A percentile compares a stretch with the other conserved stretches of the same genome.
Conservation (phyloP, 35 echinoderm and acorn worm genomes). For the Chiridota heheva region DNA sequence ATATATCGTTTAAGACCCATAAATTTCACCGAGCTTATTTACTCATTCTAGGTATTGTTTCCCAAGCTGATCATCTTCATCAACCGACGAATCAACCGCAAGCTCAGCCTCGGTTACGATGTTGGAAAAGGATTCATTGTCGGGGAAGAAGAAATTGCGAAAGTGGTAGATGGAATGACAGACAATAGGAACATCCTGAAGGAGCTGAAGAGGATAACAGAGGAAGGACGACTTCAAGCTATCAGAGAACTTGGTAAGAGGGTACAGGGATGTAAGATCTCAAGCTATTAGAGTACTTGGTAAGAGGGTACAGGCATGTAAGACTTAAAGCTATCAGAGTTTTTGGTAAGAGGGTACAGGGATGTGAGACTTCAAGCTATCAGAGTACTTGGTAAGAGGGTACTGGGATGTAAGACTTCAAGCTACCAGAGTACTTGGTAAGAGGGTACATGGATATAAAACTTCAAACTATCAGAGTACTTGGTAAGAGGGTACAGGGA, state of each 20-base stretch:
- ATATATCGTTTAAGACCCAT: too few species aligned
- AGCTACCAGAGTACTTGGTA: too few species aligned
- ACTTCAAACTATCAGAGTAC: too few species aligned
- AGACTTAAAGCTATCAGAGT: too few species aligned
- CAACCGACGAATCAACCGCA: conserved; percentile 78
- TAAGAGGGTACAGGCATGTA: too few species aligned
- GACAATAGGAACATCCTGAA: conserved; percentile 82
- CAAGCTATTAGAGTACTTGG: too few species aligned
- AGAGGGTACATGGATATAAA: too few species aligned
- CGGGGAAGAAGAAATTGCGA: conserved; percentile 84
- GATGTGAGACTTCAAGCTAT: too few species aligned
- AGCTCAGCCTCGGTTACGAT: conserved; percentile 93
- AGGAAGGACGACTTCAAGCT: conserved; percentile 60
- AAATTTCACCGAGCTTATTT: too few species aligned
- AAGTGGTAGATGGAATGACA: conserved; percentile 75
- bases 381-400: too few species aligned
- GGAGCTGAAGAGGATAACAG: conserved; percentile 69
- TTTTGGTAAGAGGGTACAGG: too few species aligned
- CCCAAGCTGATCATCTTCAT: conserved; percentile 64
- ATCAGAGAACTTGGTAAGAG: conserved; percentile 91
- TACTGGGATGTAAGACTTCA: not conserved
- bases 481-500: too few species aligned
- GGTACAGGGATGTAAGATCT: not conserved
- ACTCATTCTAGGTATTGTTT: conserved; percentile 75
- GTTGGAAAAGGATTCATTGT: conserved; percentile 92